Conservation (phyloP, 2,113 vertebrate genomes). For the Glaucidium brasilianum region DNA sequence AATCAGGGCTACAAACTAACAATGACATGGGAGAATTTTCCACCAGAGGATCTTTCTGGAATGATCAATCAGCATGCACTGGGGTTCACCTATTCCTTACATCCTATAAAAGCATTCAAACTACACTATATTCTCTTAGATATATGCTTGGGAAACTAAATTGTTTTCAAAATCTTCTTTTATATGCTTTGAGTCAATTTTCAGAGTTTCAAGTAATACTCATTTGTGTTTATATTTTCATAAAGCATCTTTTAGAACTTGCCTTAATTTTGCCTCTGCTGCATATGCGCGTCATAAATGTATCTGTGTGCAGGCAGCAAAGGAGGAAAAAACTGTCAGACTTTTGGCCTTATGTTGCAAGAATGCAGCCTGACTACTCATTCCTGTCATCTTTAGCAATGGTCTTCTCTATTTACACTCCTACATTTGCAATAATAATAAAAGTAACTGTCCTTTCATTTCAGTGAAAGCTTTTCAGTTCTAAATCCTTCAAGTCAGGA, state of each 20-base stretch:
- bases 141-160: neutral
- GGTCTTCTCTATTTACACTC: neutral
- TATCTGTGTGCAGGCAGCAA: neutral
- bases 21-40: neutral
- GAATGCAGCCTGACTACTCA: neutral
- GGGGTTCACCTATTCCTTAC: neutral
- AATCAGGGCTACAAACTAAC: neutral
- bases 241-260: neutral
- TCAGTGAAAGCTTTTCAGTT: neutral
- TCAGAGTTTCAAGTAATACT: neutral
- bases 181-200: neutral
- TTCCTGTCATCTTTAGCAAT: neutral
- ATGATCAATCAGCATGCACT: neutral
- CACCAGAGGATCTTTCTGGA: neutral
- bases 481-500: neutral
- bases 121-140: neutral
- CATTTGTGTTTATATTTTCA: neutral
- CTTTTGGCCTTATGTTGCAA: neutral
- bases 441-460: neutral
- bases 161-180: neutral
- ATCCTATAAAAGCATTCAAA: neutral
- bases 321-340: neutral
- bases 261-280: neutral
- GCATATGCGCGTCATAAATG: rapidly evolving
- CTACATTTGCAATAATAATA: neutral